Conservation (phyloP, 1,140 invertebrate species). For the Scaptomyza hsui region DNA sequence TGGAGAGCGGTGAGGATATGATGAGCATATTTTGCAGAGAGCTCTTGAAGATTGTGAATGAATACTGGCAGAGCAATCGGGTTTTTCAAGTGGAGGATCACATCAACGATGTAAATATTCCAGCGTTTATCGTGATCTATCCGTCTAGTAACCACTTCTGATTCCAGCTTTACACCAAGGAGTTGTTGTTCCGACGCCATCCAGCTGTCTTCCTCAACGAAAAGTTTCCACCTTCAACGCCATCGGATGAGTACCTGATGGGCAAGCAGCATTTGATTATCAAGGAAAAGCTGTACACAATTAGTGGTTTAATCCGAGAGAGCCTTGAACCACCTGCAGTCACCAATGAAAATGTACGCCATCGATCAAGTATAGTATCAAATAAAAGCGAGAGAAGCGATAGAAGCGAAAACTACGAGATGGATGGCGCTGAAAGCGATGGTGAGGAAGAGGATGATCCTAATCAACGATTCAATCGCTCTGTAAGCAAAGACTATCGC, state of each 20-base stretch:
- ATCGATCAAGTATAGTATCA: too few species aligned
- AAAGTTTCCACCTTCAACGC: conserved; percentile 74
- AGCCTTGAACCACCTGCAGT: not conserved
- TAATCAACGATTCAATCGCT: not conserved
- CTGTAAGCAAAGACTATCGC: not conserved
- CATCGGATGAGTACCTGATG: conserved; percentile 70
- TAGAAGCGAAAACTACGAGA: not conserved
- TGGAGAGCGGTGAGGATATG: conserved; percentile 74
- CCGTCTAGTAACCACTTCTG: not conserved
- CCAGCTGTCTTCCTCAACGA: conserved; percentile 67
- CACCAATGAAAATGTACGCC: not conserved
- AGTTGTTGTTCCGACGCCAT: conserved; percentile 53
- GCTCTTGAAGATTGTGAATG: conserved; percentile 18
- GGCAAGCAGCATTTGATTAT: conserved; percentile 73
- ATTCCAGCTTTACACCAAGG: conserved; percentile 52
- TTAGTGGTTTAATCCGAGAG: conserved; percentile 46
- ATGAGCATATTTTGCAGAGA: conserved; percentile 59
- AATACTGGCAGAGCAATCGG: conserved; percentile 56
- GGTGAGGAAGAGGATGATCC: conserved; percentile 11
- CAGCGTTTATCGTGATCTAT: not conserved
- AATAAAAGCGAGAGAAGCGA: too few species aligned
- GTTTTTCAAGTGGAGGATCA: conserved; percentile 71
- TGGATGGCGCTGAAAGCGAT: not conserved
- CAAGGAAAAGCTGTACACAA: conserved; percentile 60
- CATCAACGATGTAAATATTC: conserved; percentile 49